phyloP scores from a whole-genome alignment of 2,888 invertebrate genomes.

The Dexiosoma caninum region DNA sequence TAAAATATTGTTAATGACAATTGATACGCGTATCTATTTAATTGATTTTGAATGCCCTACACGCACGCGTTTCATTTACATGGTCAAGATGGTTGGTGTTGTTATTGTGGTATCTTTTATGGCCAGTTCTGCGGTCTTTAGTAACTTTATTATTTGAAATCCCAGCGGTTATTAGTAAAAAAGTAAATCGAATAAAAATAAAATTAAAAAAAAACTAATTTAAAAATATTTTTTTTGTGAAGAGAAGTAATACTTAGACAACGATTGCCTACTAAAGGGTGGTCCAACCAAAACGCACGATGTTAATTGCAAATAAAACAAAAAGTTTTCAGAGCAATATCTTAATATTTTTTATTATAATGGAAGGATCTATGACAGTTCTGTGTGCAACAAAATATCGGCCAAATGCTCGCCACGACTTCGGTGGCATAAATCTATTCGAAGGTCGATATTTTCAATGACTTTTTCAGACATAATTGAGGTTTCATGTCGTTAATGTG shows the following conservation, averaged over 20 bases:
- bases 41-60: constrained; percentile 42
- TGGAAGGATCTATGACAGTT: not conserved
- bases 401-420: too few relatives aligned
- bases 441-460: not conserved
- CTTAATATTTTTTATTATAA: too few relatives aligned
- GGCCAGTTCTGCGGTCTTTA: not conserved
- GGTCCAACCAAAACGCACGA: too few relatives aligned
- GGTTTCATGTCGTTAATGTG: too few relatives aligned
- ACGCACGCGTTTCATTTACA: not conserved
- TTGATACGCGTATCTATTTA: constrained; percentile 51
- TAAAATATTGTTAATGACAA: constrained; percentile 57
- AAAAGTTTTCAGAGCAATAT: too few relatives aligned
- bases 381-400: not conserved
- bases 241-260: too few relatives aligned
- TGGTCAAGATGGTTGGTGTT: not conserved
- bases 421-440: too few relatives aligned
- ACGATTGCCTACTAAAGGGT: too few relatives aligned
- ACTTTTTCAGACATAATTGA: not conserved
- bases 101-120: not conserved
- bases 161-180: not conserved
- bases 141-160: not conserved
- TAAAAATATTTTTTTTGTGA: too few relatives aligned
- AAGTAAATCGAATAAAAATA: not conserved
- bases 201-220: too few relatives aligned
- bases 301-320: too few relatives aligned